phyloP scores from a whole-genome alignment of 1,140 invertebrate genomes.

The Musca domestica region DNA sequence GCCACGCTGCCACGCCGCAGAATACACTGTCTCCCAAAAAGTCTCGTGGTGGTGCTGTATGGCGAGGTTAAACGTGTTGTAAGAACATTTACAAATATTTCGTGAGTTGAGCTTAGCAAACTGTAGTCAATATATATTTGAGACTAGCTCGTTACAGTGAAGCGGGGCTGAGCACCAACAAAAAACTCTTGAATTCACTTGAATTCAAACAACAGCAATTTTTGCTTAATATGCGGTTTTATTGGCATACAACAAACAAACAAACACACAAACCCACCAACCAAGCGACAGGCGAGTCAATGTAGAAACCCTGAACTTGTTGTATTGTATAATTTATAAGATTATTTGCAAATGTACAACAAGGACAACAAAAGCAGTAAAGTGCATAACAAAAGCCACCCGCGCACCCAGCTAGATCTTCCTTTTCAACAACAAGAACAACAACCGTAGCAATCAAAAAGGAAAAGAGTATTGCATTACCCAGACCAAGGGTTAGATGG shows the following conservation, averaged over 20 bases:
- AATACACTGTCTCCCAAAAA: too few relatives aligned
- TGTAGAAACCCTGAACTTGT: slow-evolving; percentile 8
- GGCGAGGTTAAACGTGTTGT: slow-evolving; percentile 12
- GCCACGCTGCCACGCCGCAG: too few relatives aligned
- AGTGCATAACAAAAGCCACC: slow-evolving; percentile 4
- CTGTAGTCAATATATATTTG: background rate
- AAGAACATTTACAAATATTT: slow-evolving; percentile 13
- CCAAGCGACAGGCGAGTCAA: slow-evolving; percentile 1
- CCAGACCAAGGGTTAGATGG: too few relatives aligned
- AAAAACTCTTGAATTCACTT: background rate
- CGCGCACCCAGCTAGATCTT: background rate
- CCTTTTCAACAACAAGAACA: too few relatives aligned
- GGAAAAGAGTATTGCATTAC: too few relatives aligned
- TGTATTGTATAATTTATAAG: slow-evolving; percentile 8
- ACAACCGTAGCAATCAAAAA: too few relatives aligned
- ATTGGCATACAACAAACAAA: too few relatives aligned
- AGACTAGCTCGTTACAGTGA: background rate
- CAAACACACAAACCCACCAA: too few relatives aligned
- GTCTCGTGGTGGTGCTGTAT: background rate
- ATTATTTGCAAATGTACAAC: background rate
- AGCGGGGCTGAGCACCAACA: background rate
- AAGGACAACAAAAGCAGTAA: background rate
- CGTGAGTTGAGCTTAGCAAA: slow-evolving; percentile 8
- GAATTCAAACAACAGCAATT: background rate
- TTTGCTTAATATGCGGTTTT: background rate